These are phyloP conservation scores for Phrynocephalus forsythii DNA, from an alignment of 2,797 vertebrate species.

Conservation along the genomic window DNA sequence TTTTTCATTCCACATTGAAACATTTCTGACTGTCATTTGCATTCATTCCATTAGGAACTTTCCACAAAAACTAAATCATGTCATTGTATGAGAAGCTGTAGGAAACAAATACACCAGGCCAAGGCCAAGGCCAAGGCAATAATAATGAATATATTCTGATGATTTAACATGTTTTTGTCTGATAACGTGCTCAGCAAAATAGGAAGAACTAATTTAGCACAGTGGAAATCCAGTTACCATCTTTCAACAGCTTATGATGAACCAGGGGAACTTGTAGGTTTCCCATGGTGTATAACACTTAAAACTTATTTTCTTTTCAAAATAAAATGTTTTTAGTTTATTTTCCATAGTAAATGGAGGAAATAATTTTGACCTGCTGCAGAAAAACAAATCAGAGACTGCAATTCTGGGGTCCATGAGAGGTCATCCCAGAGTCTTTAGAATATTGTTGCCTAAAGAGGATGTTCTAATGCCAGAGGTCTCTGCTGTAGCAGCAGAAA, in stretches of 20 bases:
- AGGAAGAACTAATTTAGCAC: neutral
- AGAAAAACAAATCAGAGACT: neutral
- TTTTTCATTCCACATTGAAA: neutral
- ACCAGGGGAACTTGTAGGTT: neutral
- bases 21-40: neutral
- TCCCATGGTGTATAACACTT: neutral
- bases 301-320: neutral
- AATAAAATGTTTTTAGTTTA: neutral
- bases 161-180: neutral
- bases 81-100: neutral
- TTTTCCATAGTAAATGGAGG: neutral
- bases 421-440: neutral
- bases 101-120: neutral
- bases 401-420: neutral
- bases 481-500: neutral
- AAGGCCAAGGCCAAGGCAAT: slow-evolving; percentile 13
- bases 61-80: neutral
- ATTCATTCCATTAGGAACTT: neutral
- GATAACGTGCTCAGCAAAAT: neutral
- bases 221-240: neutral
- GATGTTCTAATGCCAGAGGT: neutral
- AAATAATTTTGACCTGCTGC: neutral
- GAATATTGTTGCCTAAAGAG: neutral
- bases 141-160: neutral
- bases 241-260: neutral